Evolutionary conservation across 2,888 invertebrate species (phyloP).

Genomic region (Trissolcus brochymenae): DNA sequence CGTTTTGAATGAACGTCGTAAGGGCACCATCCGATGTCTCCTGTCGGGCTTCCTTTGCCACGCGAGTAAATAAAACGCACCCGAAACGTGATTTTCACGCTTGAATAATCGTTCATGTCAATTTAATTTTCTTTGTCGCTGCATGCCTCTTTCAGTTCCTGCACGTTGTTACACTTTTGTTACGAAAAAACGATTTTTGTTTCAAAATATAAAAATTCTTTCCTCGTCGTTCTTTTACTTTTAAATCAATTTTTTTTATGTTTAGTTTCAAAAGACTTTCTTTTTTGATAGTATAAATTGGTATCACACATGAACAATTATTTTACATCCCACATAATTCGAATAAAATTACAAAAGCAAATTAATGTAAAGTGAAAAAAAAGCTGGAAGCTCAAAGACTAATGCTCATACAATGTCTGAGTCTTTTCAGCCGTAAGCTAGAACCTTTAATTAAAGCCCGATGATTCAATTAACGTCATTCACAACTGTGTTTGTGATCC

Average conservation of each 20-base stretch:
- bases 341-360: too few species aligned
- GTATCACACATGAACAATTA: too few species aligned
- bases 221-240: too few species aligned
- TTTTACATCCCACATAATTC: too few species aligned
- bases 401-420: not conserved
- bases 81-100: conserved; percentile 3
- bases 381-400: not conserved
- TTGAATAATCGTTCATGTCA: conserved; percentile 2
- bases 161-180: not conserved
- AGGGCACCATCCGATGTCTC: conserved; percentile 6
- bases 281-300: too few species aligned
- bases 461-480: conserved; percentile 50
- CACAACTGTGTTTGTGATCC: conserved; percentile 36
- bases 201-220: too few species aligned
- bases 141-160: not conserved
- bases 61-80: not conserved
- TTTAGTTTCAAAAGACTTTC: too few species aligned
- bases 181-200: not conserved
- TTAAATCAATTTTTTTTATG: too few species aligned
- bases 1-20: conserved; percentile 23
- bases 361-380: not conserved
- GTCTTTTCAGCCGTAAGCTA: conserved; percentile 1
- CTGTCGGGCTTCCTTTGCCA: not conserved
- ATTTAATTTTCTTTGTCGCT: not conserved
- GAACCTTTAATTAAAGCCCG: conserved; percentile 20